Base-by-base conservation (phyloP, 2,888 invertebrate genomes). In the Listrodromus nycthemerus region DNA sequence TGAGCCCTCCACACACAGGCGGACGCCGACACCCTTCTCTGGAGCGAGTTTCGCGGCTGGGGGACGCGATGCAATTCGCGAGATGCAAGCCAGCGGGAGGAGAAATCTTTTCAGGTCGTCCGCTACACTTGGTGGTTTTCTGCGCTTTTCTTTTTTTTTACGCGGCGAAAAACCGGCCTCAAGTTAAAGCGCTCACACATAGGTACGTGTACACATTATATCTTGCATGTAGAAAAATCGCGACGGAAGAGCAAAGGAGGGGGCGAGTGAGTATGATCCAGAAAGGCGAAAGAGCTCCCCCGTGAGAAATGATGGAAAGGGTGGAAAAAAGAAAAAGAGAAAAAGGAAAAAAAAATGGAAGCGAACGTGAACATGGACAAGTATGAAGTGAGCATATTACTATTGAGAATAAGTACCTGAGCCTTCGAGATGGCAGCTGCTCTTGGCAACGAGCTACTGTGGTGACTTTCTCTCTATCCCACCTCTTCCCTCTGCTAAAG, bases 341-440 rank as follows among this genome's bases (percentile, higher is more conserved):
- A 80, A 81, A 80, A 70, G 58, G 55, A 52, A 74, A 63, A 63
- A 73, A 74, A 65, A 48, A 41, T 83, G 83, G 85, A 86, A 70
- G 75, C 84, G 86, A 86, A 87, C 87, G 89, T 88, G 87, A 82
- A 82, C 81, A 82, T 80, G 74, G 85, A 79, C 88, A 90, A 90
- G 91, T 92, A 92, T 92, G 92, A 93, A 93, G 93, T 92, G 93
- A 93, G 93, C 93, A 91, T 93, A 93, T 93, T 93, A 93, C 93
- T 92, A 93, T 92, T 92, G 93, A 93, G 92, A 93, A 93, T 92
- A 92, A 93, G 93, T 92, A 93, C 92, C 92, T 90, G 75, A 92
- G 61, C 16, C 91, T 93, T 93, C 92, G 92, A 92, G 92, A 92
- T 91, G 88, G 90, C 87, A 85, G 87, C 69, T 85, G 79, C 70